phyloP scores from a whole-genome alignment of 2,888 invertebrate genomes.

The Stenodera caucasica region DNA sequence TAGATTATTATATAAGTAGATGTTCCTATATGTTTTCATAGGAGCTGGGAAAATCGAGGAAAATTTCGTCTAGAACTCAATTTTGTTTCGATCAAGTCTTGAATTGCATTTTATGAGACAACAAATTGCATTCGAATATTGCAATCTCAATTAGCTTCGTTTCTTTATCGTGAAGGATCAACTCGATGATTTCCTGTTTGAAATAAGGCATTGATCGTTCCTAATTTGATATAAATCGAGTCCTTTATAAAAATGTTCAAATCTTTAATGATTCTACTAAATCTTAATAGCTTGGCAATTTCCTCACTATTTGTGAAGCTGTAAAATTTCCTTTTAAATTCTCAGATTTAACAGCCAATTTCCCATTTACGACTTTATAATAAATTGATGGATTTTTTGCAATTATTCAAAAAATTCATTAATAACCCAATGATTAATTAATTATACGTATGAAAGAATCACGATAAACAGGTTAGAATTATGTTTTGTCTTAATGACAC shows the following conservation, averaged over 20 bases:
- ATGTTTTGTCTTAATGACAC: not conserved
- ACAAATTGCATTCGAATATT: not conserved
- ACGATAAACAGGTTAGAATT: not conserved
- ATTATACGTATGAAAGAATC: not conserved
- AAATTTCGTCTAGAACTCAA: too few species aligned
- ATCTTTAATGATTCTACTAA: conserved; percentile 22
- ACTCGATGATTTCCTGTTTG: conserved; percentile 15
- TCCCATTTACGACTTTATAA: not conserved
- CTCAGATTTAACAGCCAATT: not conserved
- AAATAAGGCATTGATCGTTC: conserved; percentile 10
- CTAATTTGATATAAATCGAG: conserved; percentile 24
- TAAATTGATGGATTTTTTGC: too few species aligned
- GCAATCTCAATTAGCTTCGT: not conserved
- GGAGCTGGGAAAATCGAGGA: too few species aligned
- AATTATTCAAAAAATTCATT: too few species aligned
- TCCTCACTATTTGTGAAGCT: conserved; percentile 7
- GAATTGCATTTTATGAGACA: not conserved
- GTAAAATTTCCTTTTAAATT: not conserved
- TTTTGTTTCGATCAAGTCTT: too few species aligned
- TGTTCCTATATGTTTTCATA: too few species aligned
- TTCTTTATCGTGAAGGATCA: too few species aligned
- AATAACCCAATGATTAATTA: not conserved
- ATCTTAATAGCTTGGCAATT: conserved; percentile 32
- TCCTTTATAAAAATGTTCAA: conserved; percentile 1
- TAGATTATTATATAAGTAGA: too few species aligned